Evolutionary conservation across 2,797 vertebrate genomes (phyloP), one percentile per base, ranked within the genome.

Genomic region (Holocentrus rufus): DNA sequence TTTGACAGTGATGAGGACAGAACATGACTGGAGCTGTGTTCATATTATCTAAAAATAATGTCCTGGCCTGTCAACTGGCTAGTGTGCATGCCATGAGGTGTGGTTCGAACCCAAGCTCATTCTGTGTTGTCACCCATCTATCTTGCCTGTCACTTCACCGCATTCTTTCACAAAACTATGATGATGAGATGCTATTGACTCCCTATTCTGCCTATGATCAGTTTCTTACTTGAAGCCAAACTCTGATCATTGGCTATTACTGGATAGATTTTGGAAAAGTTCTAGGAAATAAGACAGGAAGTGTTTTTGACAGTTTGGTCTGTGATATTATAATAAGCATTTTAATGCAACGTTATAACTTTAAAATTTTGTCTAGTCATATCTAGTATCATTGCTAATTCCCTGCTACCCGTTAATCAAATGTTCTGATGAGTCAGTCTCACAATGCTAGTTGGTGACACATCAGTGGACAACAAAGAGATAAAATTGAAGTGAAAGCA

Each of bases 21-120:
- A 87, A 87, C 87, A 85, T 70, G 86, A 84, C 82, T 75, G 55
- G 34, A 61, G 72, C 78, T 55, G 47, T 67, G 72, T 90, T 84
- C 80, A 23, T 72, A 79, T 88, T 86, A 82, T 88, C 83, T 86
- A 76, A 79, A 88, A 88, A 89, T 85, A 85, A 78, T 82, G 55
- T 74, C 64, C 42, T 17, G 56, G 82, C 75, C 84, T 36, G 69
- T 81, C 80, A 70, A 42, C 42, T 9, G 72, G 47, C 77, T 58
- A n/a, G 52, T n/a, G 54, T 9, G 57, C 54, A 56, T 4, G 44
- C 36, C 13, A 10, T 65, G 72, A 7, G 5, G 20, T 65, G 17
- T 49, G 47, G 67, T 74, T 63, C 23, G 66, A 66, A 62, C 36
- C 52, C 42, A 74, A 67, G 65, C 82, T 64, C 8, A 0, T 34